Evolutionary conservation across 2,888 invertebrate species (phyloP), one percentile per base, ranked within the genome.

Genomic region (Zonitis immaculata): DNA sequence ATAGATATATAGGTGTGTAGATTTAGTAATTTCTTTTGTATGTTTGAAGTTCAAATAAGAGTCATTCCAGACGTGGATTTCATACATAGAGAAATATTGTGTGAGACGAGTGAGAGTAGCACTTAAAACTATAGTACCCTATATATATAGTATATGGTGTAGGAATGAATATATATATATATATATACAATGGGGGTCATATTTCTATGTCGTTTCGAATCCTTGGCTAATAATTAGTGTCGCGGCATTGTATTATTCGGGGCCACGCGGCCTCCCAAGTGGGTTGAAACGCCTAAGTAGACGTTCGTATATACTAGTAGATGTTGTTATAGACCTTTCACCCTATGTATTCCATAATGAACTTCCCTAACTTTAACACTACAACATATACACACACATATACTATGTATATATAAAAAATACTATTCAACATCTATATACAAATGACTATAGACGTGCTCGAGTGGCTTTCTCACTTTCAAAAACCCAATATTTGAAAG

Each of bases 181-280:
- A 14, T 14, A 14, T 30, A 30, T 30, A 30, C 6, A n/a, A 12
- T n/a, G 16, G 39, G 39, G 39, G 39, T 39, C 39, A 18, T 11
- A 39, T 39, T 39, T 39, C 26, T 44, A 49, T 46, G 47, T 39
- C 45, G 58, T 58, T 59, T 51, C 48, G 35, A 57, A 59, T 57
- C 39, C 39, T 39, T 48, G 54, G 56, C 55, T 60, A 54, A 60
- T 63, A 63, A 61, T 60, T 61, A 63, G 60, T 61, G 58, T 60
- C 58, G 56, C 52, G 51, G 54, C 54, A 61, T 65, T 62, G 60
- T 63, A 63, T n/a, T n/a, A n/a, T 63, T 65, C 61, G 54, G 47
- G 52, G 55, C 53, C 64, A 61, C 61, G 60, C 52, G 49, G 60
- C 54, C 52, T 61, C 59, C 58, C 59, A 47, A 47, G 56, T 51